Evolutionary conservation across 2,113 vertebrate genomes (phyloP).

Genomic region (Suricata suricatta): DNA sequence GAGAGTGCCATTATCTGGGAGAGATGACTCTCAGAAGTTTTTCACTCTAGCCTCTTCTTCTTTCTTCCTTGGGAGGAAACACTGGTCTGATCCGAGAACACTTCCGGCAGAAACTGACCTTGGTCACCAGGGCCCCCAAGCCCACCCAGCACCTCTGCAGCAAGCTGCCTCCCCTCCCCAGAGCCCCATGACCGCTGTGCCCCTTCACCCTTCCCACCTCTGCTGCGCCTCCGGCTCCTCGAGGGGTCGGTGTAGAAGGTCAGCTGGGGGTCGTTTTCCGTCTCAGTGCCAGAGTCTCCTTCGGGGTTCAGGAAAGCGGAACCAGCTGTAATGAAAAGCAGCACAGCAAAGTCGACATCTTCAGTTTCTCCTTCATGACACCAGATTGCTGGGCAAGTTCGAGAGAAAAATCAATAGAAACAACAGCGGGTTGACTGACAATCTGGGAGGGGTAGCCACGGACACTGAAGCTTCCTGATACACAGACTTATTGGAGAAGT

Average conservation of each 20-base stretch:
- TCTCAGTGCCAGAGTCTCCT: slow-evolving; percentile 96
- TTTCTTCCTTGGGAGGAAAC: slow-evolving; percentile 38
- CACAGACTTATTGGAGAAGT: background rate
- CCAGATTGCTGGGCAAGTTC: background rate
- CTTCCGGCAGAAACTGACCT: background rate
- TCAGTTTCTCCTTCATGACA: background rate
- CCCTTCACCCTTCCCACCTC: slow-evolving; percentile 86
- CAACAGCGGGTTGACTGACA: background rate
- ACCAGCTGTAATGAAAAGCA: slow-evolving; percentile 86
- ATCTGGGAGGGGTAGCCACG: background rate
- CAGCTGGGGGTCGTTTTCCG: slow-evolving; percentile 97
- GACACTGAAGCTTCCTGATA: background rate
- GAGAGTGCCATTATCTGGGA: slow-evolving; percentile 71
- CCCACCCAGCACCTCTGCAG: background rate
- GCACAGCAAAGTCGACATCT: background rate
- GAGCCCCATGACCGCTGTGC: fast-evolving
- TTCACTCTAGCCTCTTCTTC: slow-evolving; percentile 43
- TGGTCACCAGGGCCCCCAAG: background rate
- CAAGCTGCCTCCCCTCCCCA: fast-evolving
- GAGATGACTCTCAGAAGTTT: slow-evolving; percentile 62
- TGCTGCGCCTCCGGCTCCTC: slow-evolving; percentile 94
- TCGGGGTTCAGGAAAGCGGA: slow-evolving; percentile 98
- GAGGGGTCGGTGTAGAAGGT: slow-evolving; percentile 99
- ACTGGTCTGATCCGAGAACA: background rate
- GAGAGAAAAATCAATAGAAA: background rate